Base-by-base conservation (phyloP, 1,140 invertebrate species). In the Drosophila kurseongensis region DNA sequence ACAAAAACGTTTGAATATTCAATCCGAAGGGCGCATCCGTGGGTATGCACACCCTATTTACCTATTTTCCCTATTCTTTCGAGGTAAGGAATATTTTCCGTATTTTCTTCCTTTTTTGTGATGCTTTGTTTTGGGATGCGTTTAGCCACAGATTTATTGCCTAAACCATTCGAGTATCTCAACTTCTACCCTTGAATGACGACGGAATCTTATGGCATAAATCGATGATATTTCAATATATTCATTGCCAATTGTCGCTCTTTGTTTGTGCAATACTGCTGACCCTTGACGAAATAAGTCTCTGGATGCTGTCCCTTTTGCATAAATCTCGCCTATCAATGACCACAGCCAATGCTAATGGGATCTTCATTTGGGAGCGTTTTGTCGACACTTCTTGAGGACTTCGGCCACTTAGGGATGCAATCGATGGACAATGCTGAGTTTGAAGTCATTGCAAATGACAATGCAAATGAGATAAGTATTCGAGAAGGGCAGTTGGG, bases 91-190 rank as follows among this genome's bases (percentile, higher is more conserved):
- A 65, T 50, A 52, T 60, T 60, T 63, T 71, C 42, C 9, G 27
- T 41, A 52, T 51, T 74, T 88, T 80, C 55, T 68, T 80, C 51
- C 73, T 74, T 78, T 78, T 89, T 88, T 88, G 40, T n/a, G 45
- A 13, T 41, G 14, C 41, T 88, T 80, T 80, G 77, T 78, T 75
- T 77, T 84, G 73, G 69, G 65, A 74, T 82, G 60, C 60, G 59
- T 77, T 80, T 69, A 52, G 76, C 86, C 82, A 38, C 86, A 90
- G 81, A 90, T 90, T 79, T 90, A 90, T 90, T 90, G 81, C 73
- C 62, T 66, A 52, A 57, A 55, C 58, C 8, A 50, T 50, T 13
- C 1, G 5, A 66, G 74, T 58, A 52, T 77, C 56, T 63, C 47
- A 80, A 69, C 61, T 74, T 69, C 71, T 77, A 76, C 72, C 79